These are phyloP conservation scores for Hirtodrosophila confusa DNA, from an alignment of 2,888 invertebrate genomes.

Conservation along the genomic window DNA sequence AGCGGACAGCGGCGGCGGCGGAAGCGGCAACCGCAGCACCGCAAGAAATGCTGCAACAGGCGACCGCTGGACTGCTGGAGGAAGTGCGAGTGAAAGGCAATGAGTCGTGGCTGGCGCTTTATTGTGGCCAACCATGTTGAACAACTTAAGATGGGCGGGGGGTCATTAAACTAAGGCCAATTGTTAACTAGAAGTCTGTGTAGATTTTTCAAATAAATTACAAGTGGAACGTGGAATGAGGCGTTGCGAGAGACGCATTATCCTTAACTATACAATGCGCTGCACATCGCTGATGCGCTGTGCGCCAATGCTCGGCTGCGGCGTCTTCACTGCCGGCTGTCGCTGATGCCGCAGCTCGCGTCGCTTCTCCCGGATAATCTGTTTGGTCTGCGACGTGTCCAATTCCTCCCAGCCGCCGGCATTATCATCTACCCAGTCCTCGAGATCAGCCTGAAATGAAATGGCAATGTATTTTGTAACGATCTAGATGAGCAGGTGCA, in stretches of 20 bases:
- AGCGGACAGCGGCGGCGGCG: constrained; percentile 5
- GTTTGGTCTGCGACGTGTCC: constrained; percentile 82
- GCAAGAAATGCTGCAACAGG: constrained; percentile 47
- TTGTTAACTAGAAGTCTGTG: constrained; percentile 33
- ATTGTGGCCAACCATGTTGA: constrained; percentile 59
- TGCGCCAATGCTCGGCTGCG: constrained; percentile 60
- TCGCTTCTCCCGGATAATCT: constrained; percentile 83
- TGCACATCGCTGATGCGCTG: constrained; percentile 66
- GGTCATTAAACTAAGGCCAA: constrained; percentile 55
- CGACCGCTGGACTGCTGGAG: constrained; percentile 27
- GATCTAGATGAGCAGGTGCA: background rate
- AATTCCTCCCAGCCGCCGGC: constrained; percentile 85
- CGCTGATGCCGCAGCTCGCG: constrained; percentile 82
- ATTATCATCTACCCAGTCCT: constrained; percentile 86
- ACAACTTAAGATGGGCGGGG: constrained; percentile 28
- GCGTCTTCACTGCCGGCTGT: constrained; percentile 53
- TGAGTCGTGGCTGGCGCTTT: constrained; percentile 42
- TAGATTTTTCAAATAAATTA: constrained; percentile 15
- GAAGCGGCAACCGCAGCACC: constrained; percentile 38
- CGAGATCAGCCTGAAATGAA: constrained; percentile 84
- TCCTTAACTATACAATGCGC: constrained; percentile 58
- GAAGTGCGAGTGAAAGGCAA: constrained; percentile 66
- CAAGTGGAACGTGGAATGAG: constrained; percentile 37
- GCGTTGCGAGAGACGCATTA: background rate
- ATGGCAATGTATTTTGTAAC: background rate